Evolutionary conservation across 2,797 vertebrate species (phyloP).

Genomic region (Notamacropus eugenii): DNA sequence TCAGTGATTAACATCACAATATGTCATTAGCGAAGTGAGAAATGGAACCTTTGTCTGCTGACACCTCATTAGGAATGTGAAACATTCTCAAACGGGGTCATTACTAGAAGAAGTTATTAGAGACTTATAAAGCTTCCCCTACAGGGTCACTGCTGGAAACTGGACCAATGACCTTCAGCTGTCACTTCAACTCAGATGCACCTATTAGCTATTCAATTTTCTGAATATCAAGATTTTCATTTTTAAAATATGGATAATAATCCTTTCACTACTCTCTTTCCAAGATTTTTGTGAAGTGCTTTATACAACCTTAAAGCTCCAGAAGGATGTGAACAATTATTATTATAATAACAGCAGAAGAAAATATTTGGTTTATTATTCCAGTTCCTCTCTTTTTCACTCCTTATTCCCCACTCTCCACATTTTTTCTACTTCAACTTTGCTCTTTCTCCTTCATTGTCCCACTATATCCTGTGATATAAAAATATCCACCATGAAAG

Average conservation of each 20-base stretch:
- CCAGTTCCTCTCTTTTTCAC: neutral
- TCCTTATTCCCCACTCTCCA: neutral
- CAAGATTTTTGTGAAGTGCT: neutral
- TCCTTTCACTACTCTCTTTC: neutral
- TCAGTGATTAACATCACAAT: neutral
- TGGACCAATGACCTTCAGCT: neutral
- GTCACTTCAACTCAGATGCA: neutral
- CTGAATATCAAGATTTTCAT: neutral
- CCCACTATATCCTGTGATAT: neutral
- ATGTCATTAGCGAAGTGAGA: neutral
- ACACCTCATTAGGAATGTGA: neutral
- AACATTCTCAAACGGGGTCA: neutral
- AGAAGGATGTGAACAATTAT: neutral
- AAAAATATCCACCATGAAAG: neutral
- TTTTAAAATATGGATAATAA: neutral
- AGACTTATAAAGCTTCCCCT: neutral
- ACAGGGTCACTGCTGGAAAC: neutral
- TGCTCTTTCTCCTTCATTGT: conserved; percentile 19
- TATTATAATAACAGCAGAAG: neutral
- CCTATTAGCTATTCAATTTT: neutral
- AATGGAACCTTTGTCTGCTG: neutral
- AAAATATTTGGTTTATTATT: neutral
- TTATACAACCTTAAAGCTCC: neutral
- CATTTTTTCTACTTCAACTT: neutral
- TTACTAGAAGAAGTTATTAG: conserved; percentile 15